Evolutionary conservation across 1,140 invertebrate genomes (phyloP), one percentile per base, ranked within the genome.

Genomic region (Cydia splendana): DNA sequence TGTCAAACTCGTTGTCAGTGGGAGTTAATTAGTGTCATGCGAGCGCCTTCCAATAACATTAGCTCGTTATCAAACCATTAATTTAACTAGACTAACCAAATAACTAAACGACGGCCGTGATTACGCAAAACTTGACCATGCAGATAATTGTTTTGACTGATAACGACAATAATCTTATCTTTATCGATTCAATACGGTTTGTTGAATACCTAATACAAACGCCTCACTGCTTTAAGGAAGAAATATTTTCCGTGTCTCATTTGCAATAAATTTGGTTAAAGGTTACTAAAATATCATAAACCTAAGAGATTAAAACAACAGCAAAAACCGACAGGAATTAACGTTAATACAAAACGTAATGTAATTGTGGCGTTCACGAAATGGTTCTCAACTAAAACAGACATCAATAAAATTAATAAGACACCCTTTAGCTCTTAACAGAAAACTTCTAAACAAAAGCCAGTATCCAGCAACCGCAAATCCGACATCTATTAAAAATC

Each of bases 11-110:
- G 28, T 69, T n/a, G 24, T 2, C 15, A 7, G 24, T 9, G 3
- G 12, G 65, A 81, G 67, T 80, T 84, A 84, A 84, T 82, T 84
- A 78, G 75, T 76, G 74, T 71, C 79, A 78, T 77, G 74, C 79
- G 67, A 67, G 62, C 75, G 57, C 76, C 77, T 76, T 78, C 79
- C 74, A 76, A 80, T 77, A 79, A 82, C 82, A 80, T 81, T 84
- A 79, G 75, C 57, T 75, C 74, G 82, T 79, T 79, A 79, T 75
- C 67, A 69, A 69, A 75, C 71, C 76, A 65, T 75, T 80, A 65
- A 38, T 53, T 65, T 53, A 53, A 53, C n/a, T 53, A 53, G 15
- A n/a, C 51, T 53, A 53, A 53, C n/a, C 15, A 53, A 69, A 76
- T 76, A 76, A 71, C 62, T 51, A 24, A 69, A 12, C 28, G 4